Evolutionary conservation across 1,140 invertebrate species (phyloP).

Genomic region (Lysiphlebus fabarum): DNA sequence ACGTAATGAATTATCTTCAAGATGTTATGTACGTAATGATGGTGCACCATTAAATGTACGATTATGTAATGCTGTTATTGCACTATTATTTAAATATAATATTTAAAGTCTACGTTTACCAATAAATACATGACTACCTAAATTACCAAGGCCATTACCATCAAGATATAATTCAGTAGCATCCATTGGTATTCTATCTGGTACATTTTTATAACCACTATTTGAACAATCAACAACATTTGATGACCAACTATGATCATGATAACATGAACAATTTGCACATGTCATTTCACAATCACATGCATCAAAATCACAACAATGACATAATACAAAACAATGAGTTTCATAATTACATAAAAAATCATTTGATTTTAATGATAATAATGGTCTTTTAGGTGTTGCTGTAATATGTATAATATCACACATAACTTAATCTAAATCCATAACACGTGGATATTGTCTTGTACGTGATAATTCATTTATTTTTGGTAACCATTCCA

Average conservation of each 20-base stretch:
- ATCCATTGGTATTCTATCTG: slow-evolving; percentile 87
- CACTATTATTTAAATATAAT: slow-evolving; percentile 84
- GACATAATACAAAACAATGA: slow-evolving; percentile 88
- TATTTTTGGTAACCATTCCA: slow-evolving; percentile 80
- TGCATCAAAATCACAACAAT: slow-evolving; percentile 92
- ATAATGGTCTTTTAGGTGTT: slow-evolving; percentile 73
- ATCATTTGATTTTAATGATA: slow-evolving; percentile 80
- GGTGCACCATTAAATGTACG: slow-evolving; percentile 85
- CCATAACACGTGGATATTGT: slow-evolving; percentile 86
- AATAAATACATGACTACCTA: slow-evolving; percentile 87
- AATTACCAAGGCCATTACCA: slow-evolving; percentile 81
- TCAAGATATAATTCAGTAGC: slow-evolving; percentile 90
- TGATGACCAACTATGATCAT: slow-evolving; percentile 88
- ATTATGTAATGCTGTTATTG: slow-evolving; percentile 80
- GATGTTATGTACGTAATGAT: slow-evolving; percentile 72
- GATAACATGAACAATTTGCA: slow-evolving; percentile 94
- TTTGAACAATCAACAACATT: slow-evolving; percentile 90
- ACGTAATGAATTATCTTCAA: slow-evolving; percentile 81
- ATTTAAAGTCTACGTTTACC: slow-evolving; percentile 84
- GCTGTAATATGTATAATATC: slow-evolving; percentile 82
- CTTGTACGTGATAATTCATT: slow-evolving; percentile 68
- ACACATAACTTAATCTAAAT: slow-evolving; percentile 86
- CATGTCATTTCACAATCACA: slow-evolving; percentile 96
- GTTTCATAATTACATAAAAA: slow-evolving; percentile 89
- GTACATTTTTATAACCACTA: slow-evolving; percentile 74